phyloP scores from a whole-genome alignment of 30 jellyfish, hydroid and myxozoan genomes.

The Nemopilema nomurai region DNA sequence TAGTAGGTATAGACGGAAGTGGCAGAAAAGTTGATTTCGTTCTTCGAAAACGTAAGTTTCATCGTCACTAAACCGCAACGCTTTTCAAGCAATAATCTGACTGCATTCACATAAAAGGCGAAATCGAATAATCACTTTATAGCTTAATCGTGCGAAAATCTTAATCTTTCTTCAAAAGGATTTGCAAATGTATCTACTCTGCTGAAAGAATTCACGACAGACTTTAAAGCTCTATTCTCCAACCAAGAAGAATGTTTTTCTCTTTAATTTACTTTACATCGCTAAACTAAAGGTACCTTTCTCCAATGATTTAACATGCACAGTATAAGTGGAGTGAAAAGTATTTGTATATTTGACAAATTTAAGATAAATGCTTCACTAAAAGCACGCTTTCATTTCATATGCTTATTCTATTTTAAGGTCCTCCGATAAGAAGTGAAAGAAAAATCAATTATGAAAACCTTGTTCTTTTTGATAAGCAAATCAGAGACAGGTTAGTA shows the following conservation, averaged over 20 bases:
- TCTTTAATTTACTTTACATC: no score
- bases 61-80: neutral
- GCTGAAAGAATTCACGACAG: no score
- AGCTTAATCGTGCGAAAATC: no score
- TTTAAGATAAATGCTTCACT: neutral
- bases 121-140: neutral
- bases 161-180: no score
- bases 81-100: neutral
- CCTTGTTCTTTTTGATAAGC: slow-evolving; percentile 13
- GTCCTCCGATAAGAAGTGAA: slow-evolving; percentile 40
- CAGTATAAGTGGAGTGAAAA: no score
- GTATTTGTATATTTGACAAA: neutral
- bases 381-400: neutral
- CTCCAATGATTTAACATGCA: no score
- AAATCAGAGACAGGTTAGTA: slow-evolving; percentile 33
- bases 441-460: slow-evolving; percentile 29
- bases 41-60: slow-evolving; percentile 17
- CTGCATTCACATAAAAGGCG: neutral
- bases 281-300: no score
- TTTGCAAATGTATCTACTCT: no score
- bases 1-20: neutral
- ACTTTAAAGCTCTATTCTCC: no score
- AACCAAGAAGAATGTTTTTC: no score
- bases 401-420: neutral
- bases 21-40: slow-evolving; percentile 27